Conservation (phyloP, 1,140 invertebrate genomes). For the Drosophila bocqueti region DNA sequence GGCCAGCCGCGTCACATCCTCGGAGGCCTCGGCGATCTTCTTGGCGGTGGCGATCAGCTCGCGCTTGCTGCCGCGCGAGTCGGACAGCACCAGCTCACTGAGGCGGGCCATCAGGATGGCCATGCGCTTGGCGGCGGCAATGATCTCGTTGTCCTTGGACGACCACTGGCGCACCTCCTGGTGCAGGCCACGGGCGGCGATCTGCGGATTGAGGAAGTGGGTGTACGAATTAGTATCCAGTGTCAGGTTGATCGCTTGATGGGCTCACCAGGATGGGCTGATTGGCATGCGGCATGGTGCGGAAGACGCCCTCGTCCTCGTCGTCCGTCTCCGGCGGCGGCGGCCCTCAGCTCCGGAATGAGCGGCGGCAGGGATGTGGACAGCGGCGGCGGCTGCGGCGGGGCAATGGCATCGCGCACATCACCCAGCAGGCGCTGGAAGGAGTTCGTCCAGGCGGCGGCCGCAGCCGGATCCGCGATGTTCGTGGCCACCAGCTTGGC, state of each 20-base stretch:
- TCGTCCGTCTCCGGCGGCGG: conserved; percentile 96
- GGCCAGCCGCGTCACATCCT: conserved; percentile 98
- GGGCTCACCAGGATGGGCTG: conserved; percentile 96
- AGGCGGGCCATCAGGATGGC: conserved; percentile 98
- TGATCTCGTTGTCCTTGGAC: conserved; percentile 99
- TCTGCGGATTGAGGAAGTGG: conserved; percentile 86
- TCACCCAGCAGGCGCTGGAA: no score
- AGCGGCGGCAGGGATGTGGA: no score
- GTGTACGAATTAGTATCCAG: background rate
- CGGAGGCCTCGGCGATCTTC: conserved; percentile 98
- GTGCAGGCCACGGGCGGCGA: conserved; percentile 98
- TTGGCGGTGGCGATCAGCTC: conserved; percentile 99
- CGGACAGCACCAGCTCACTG: conserved; percentile 97
- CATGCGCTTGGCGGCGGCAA: conserved; percentile 99
- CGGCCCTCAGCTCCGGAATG: no score
- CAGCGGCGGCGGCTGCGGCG: no score
- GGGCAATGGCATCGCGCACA: no score
- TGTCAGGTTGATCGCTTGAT: no score
- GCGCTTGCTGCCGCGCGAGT: conserved; percentile 96
- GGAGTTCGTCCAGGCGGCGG: no score
- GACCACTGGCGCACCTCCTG: conserved; percentile 99
- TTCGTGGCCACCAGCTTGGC: no score
- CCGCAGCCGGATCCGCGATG: no score
- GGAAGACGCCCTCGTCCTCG: conserved; percentile 98
- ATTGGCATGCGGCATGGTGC: conserved; percentile 95